Percentiles rank a stretch among this genome's conserved stretches.
phyloP scores from a whole-genome alignment of 2,888 invertebrate species.

The Phyllotreta striolata region DNA sequence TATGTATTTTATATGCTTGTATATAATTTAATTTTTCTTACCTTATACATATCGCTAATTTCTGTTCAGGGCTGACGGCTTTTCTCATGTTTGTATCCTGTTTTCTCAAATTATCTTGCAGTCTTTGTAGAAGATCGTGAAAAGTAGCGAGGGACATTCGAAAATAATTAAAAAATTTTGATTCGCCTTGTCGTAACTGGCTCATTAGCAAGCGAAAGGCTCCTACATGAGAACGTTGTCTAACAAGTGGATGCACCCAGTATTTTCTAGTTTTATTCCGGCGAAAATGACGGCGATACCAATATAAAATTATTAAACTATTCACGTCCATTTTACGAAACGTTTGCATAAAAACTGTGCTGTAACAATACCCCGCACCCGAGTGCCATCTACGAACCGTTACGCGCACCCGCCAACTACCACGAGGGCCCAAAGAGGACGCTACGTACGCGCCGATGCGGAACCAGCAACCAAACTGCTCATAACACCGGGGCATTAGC shows the following conservation, averaged over 20 bases:
- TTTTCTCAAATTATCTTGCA: slow-evolving; percentile 17
- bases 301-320: slow-evolving; percentile 12
- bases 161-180: slow-evolving; percentile 27
- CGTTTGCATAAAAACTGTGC: too few relatives aligned
- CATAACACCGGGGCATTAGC: too few relatives aligned
- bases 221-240: slow-evolving; percentile 21
- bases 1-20: too few relatives aligned
- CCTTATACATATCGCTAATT: slow-evolving; percentile 11
- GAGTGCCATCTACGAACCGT: too few relatives aligned
- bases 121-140: slow-evolving; percentile 21
- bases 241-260: slow-evolving; percentile 22
- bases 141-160: slow-evolving; percentile 27
- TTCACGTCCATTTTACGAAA: too few relatives aligned
- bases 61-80: slow-evolving; percentile 15
- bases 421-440: too few relatives aligned
- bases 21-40: slow-evolving; percentile 3
- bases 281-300: slow-evolving; percentile 3
- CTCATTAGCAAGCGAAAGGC: slow-evolving; percentile 2
- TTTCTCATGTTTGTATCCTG: slow-evolving; percentile 23
- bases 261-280: slow-evolving; percentile 9
- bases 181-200: slow-evolving; percentile 19
- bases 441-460: too few relatives aligned
- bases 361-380: too few relatives aligned
- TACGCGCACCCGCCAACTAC: too few relatives aligned
- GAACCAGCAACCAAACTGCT: too few relatives aligned